Base-by-base conservation (phyloP, 1,140 invertebrate species). In the Littorina saxatilis region DNA sequence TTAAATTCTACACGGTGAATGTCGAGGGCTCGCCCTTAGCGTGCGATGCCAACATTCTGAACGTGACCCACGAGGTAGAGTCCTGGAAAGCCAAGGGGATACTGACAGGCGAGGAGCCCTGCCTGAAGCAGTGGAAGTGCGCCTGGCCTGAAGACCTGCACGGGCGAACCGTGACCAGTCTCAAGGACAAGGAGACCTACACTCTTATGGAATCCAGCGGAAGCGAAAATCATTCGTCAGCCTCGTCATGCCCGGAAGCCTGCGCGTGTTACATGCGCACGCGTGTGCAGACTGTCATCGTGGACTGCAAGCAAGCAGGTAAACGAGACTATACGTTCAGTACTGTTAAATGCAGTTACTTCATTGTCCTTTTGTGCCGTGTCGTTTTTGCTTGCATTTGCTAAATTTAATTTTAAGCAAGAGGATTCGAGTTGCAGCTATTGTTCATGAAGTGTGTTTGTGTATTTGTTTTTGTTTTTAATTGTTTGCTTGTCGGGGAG, bases 121-220 rank as follows among this genome's bases (percentile, higher is more conserved):
- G 83, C 29, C 87, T 86, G 32, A 77, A 63, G 1, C 80, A 85
- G 17, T 88, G 87, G 87, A 78, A 70, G 39, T 88, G 87, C 55
- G 11, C 68, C 15, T 78, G 23, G 1, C 87, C 87, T 27, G 23
- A 32, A 2, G 87, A 87, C 39, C 72, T 87, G 3, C 17, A 27
- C 9, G 79, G 79, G 0, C 76, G 73, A 47, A 50, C 50, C 0
- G 15, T 87, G 27, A 39, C 85, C 0, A 55, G 73, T 35, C 70
- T 88, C 15, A 40, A 78, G 20, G 74, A 82, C 39, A 63, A 86
- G n/a, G 85, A 87, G 47, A 87, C 86, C 1, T 87, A 88, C 35
- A 87, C 86, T 52, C 47, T 29, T 2, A 35, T 78, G 15, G 39
- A 73, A 73, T 20, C 17, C 13, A 13, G 39, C 39, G 4, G 70